A percentile compares a stretch with the other conserved stretches of the same genome.
Conservation (phyloP, 2,888 invertebrate species). For the Acanthopleura granulata region DNA sequence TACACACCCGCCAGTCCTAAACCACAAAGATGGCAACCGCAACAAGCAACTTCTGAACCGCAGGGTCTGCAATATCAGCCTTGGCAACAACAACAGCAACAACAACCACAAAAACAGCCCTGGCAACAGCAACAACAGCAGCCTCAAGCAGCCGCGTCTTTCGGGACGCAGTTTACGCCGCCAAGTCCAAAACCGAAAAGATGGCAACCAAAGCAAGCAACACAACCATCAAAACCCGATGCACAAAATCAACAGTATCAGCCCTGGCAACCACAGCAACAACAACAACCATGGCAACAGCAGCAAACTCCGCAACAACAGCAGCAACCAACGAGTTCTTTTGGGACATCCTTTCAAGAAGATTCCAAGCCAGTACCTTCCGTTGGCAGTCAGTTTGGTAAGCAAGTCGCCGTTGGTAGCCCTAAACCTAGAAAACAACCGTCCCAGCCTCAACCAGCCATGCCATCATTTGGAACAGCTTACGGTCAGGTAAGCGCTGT, state of each 20-base stretch:
- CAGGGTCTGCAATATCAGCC: no score
- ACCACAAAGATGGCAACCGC: not conserved
- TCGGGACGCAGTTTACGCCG: not conserved
- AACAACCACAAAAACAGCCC: no score
- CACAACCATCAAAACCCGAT: not conserved
- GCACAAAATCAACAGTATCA: not conserved
- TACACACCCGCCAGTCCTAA: not conserved
- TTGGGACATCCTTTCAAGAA: not conserved
- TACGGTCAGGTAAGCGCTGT: not conserved
- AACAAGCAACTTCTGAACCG: no score
- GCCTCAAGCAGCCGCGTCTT: not conserved
- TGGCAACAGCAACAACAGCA: constrained; percentile 8
- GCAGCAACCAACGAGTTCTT: not conserved
- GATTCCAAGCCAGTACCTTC: not conserved
- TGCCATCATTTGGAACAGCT: constrained; percentile 13
- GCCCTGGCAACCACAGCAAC: not conserved
- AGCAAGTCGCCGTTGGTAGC: no score
- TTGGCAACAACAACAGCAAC: no score
- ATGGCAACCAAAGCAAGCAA: not conserved
- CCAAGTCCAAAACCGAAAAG: not conserved
- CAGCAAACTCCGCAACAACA: not conserved
- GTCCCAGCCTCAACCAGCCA: not conserved
- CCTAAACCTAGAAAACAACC: not conserved
- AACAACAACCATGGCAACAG: not conserved
- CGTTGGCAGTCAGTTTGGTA: not conserved